These are phyloP conservation scores for Cydia strobilella DNA, from an alignment of 1,140 invertebrate species.

Conservation along the genomic window DNA sequence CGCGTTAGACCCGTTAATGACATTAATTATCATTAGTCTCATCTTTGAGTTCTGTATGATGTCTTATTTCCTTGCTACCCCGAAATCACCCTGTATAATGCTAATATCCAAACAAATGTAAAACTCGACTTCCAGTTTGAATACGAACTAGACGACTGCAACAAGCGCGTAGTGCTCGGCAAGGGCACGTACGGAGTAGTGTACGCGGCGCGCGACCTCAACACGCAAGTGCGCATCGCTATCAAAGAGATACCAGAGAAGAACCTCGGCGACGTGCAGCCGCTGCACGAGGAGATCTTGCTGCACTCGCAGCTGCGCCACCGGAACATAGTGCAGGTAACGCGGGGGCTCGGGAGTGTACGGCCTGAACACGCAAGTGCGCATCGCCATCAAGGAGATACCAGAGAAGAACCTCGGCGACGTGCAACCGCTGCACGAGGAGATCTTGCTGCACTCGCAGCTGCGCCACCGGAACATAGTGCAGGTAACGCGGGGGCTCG, in stretches of 20 bases:
- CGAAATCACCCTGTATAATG: too few relatives aligned
- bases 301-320: conserved; percentile 98
- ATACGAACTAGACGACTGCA: conserved; percentile 96
- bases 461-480: conserved; percentile 98
- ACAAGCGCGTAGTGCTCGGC: conserved; percentile 93
- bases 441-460: conserved; percentile 98
- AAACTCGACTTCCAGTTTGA: conserved; percentile 87
- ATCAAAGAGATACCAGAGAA: conserved; percentile 99
- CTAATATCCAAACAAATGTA: not conserved
- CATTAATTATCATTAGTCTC: too few relatives aligned
- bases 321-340: conserved; percentile 95
- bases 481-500: conserved; percentile 75
- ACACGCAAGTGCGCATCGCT: conserved; percentile 97
- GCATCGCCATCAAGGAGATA: conserved; percentile 99
- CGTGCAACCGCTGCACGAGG: conserved; percentile 98
- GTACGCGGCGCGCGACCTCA: conserved; percentile 96
- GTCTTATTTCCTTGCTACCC: too few relatives aligned
- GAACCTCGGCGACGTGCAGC: conserved; percentile 98
- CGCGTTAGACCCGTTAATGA: too few relatives aligned
- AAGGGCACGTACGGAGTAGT: conserved; percentile 98
- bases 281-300: conserved; percentile 98
- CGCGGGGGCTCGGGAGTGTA: conserved; percentile 80
- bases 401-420: conserved; percentile 97
- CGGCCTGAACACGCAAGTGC: conserved; percentile 96
- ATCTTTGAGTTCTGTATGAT: too few relatives aligned